phyloP scores from a whole-genome alignment of 2,888 invertebrate genomes.

The Sphaeridia pumilis region DNA sequence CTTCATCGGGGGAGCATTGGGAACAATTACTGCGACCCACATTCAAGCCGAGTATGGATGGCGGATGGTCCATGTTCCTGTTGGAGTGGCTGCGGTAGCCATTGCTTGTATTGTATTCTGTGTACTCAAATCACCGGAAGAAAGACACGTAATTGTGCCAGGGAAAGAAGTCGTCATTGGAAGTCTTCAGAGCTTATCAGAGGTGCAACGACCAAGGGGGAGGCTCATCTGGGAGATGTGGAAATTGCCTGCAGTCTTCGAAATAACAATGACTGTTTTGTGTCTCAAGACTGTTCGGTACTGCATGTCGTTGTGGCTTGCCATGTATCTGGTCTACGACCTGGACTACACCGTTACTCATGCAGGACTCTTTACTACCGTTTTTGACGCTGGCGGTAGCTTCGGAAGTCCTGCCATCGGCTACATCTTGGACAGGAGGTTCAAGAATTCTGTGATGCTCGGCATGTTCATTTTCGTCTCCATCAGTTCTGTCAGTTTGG shows the following conservation, averaged over 20 bases:
- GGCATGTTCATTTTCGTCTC: constrained; percentile 39
- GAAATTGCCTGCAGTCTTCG: constrained; percentile 40
- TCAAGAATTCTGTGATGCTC: constrained; percentile 39
- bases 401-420: constrained; percentile 42
- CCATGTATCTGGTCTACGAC: constrained; percentile 41
- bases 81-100: constrained; percentile 39
- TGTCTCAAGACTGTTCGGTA: constrained; percentile 44
- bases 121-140: constrained; percentile 26
- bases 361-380: constrained; percentile 42
- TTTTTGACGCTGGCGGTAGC: constrained; percentile 44
- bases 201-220: constrained; percentile 5
- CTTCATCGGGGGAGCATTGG: constrained; percentile 42
- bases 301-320: constrained; percentile 44
- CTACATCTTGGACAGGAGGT: constrained; percentile 40
- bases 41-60: constrained; percentile 40
- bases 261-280: constrained; percentile 42
- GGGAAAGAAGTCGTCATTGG: constrained; percentile 23
- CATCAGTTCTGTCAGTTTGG: constrained; percentile 39
- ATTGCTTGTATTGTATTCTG: constrained; percentile 36
- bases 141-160: constrained; percentile 27
- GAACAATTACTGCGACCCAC: constrained; percentile 41
- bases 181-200: constrained; percentile 17
- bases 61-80: constrained; percentile 40
- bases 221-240: constrained; percentile 37
- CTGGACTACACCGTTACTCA: constrained; percentile 40